A percentile compares a stretch with the other conserved stretches of the same genome.
phyloP scores from a whole-genome alignment of 2,888 invertebrate genomes.

The Seladonia tumulorum region DNA sequence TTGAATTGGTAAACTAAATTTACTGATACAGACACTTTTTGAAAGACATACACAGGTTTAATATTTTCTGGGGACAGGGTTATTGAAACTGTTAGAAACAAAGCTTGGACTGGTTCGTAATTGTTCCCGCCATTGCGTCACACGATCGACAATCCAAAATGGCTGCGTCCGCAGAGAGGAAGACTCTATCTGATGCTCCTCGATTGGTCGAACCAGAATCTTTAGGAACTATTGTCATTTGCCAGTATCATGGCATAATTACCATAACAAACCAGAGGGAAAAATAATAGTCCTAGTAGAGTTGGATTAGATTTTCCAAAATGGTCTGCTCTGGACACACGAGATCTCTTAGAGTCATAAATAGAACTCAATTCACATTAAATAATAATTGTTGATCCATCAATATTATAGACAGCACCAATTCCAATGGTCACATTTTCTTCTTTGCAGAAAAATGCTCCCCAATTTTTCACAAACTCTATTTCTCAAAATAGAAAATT shows the following conservation, averaged over 20 bases:
- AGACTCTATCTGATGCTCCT: not conserved
- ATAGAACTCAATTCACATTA: too few species aligned
- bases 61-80: not conserved
- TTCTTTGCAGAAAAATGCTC: too few species aligned
- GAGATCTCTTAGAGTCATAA: too few species aligned
- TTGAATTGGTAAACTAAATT: too few species aligned
- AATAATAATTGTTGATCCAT: too few species aligned
- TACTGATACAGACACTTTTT: too few species aligned
- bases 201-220: not conserved
- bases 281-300: too few species aligned
- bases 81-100: not conserved
- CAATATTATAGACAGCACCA: too few species aligned
- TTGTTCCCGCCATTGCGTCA: not conserved
- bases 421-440: too few species aligned
- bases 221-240: not conserved
- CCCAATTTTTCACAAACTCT: not conserved
- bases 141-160: not conserved
- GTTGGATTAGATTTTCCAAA: too few species aligned
- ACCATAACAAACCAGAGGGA: too few species aligned
- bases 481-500: not conserved
- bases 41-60: not conserved
- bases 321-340: too few species aligned
- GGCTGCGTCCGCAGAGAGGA: not conserved
- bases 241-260: not conserved
- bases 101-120: not conserved